These are phyloP conservation scores for Vanessa tameamea DNA, from an alignment of 1,140 invertebrate species.

Conservation along the genomic window DNA sequence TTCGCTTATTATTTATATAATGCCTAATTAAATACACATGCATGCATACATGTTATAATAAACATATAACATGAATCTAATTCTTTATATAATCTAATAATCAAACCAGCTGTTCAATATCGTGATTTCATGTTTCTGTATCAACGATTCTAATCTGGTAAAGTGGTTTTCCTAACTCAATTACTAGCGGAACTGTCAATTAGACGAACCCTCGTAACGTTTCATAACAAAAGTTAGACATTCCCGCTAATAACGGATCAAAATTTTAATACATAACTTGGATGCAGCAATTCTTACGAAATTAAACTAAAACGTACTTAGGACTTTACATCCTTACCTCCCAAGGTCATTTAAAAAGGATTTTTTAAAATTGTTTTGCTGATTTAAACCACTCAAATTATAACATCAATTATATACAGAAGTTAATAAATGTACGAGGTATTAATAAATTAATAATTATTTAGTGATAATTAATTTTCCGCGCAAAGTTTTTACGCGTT, in stretches of 20 bases:
- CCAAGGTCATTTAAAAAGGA: no score
- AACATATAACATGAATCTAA: background rate
- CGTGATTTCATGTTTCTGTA: constrained; percentile 31
- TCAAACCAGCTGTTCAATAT: constrained; percentile 5
- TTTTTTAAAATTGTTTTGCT: no score
- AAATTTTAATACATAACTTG: constrained; percentile 14
- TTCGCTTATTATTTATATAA: no score
- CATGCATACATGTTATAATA: background rate
- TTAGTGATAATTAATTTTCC: background rate
- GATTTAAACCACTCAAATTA: no score
- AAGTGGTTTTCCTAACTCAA: constrained; percentile 52
- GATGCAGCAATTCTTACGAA: background rate
- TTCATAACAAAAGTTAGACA: constrained; percentile 41
- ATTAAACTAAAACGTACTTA: no score
- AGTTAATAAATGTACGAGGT: no score
- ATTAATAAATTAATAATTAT: no score
- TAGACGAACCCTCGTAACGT: constrained; percentile 48
- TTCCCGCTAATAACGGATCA: constrained; percentile 13
- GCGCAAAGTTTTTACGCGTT: background rate
- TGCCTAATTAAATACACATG: background rate
- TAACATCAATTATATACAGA: no score
- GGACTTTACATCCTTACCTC: no score
- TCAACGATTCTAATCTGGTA: constrained; percentile 39
- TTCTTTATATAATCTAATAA: no score
- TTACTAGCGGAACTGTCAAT: constrained; percentile 52